phyloP scores from a whole-genome alignment of 2,888 invertebrate genomes.

The Thymelicus lineola region DNA sequence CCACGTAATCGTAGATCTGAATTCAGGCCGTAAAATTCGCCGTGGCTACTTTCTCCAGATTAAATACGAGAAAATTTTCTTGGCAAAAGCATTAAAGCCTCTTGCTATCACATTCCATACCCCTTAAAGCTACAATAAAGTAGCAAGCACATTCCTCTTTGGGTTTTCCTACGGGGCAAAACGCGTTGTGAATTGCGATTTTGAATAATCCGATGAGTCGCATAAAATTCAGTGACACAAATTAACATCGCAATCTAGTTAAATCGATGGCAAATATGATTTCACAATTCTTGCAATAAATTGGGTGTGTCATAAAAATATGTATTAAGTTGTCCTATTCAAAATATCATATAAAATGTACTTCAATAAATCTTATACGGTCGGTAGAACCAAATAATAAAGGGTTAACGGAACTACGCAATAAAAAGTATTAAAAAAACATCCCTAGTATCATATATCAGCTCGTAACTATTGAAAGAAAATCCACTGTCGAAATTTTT shows the following conservation, averaged over 20 bases:
- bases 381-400: slow-evolving; percentile 57
- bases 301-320: no score
- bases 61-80: slow-evolving; percentile 33
- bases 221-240: not conserved
- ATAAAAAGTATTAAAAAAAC: slow-evolving; percentile 40
- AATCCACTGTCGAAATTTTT: slow-evolving; percentile 68
- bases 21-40: slow-evolving; percentile 12
- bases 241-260: no score
- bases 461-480: slow-evolving; percentile 68
- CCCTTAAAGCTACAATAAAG: slow-evolving; percentile 21
- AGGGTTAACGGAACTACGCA: slow-evolving; percentile 74
- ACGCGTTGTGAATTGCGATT: slow-evolving; percentile 30
- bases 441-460: slow-evolving; percentile 67
- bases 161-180: slow-evolving; percentile 29
- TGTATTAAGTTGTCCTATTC: not conserved
- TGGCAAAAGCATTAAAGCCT: slow-evolving; percentile 22
- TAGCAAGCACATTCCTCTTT: slow-evolving; percentile 11
- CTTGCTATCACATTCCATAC: slow-evolving; percentile 27
- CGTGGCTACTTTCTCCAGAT: slow-evolving; percentile 28
- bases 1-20: not conserved
- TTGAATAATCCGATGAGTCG: slow-evolving; percentile 1
- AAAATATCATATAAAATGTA: slow-evolving; percentile 15
- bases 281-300: no score
- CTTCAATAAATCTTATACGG: slow-evolving; percentile 50
- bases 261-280: no score